Evolutionary conservation across 2,888 invertebrate species (phyloP).

Genomic region (Ennomos erosarius): DNA sequence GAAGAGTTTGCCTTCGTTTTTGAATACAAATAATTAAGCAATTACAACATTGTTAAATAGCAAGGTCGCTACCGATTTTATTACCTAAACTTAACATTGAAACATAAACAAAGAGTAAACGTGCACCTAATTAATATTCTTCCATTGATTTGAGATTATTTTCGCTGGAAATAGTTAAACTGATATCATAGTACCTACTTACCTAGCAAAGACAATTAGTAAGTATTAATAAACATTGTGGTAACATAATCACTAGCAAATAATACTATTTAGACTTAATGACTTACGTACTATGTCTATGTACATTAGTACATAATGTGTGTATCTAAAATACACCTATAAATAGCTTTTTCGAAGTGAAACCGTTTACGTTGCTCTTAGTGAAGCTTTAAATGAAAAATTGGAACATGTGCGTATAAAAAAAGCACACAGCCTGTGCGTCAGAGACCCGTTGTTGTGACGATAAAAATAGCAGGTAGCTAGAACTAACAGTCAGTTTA

Average conservation of each 20-base stretch:
- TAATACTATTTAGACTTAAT: too few species aligned
- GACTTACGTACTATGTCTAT: too few species aligned
- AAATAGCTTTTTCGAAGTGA: too few species aligned
- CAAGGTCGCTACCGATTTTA: slow-evolving; percentile 21
- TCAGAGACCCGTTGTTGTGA: too few species aligned
- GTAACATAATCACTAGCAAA: too few species aligned
- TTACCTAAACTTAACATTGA: slow-evolving; percentile 15
- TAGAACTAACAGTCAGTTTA: background rate
- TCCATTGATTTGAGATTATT: slow-evolving; percentile 5
- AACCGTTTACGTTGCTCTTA: too few species aligned
- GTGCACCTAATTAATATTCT: slow-evolving; percentile 17
- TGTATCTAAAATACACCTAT: too few species aligned
- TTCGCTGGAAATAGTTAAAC: slow-evolving; percentile 1
- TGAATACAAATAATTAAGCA: slow-evolving; percentile 20
- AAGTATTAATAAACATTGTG: too few species aligned
- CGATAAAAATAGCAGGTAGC: background rate
- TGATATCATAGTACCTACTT: background rate
- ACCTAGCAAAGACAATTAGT: background rate
- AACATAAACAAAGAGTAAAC: slow-evolving; percentile 20
- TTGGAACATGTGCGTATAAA: too few species aligned
- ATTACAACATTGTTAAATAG: slow-evolving; percentile 18
- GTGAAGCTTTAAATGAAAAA: too few species aligned
- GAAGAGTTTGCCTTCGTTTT: slow-evolving; percentile 11
- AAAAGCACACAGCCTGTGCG: too few species aligned
- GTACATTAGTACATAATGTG: too few species aligned